Evolutionary conservation across 2,888 invertebrate genomes (phyloP).

Genomic region (Unio delphinus): DNA sequence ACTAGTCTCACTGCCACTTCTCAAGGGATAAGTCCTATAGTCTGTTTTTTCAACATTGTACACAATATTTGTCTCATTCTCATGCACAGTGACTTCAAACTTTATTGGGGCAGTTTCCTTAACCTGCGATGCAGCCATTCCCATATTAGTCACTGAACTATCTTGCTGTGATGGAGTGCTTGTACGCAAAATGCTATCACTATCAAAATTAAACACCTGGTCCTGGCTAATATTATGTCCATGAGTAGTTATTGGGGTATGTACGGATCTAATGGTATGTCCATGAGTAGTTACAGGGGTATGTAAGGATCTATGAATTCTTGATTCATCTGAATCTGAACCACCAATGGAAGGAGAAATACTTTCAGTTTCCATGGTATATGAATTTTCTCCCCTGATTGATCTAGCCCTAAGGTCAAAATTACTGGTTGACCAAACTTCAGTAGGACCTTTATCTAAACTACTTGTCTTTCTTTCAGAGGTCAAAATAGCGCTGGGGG

Average conservation of each 20-base stretch:
- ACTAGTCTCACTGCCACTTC: slow-evolving; percentile 30
- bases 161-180: no score
- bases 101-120: slow-evolving; percentile 31
- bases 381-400: slow-evolving; percentile 32
- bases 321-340: slow-evolving; percentile 29
- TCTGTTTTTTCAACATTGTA: slow-evolving; percentile 62
- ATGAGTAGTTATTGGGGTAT: slow-evolving; percentile 9
- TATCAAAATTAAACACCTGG: no score
- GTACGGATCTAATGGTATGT: slow-evolving; percentile 23
- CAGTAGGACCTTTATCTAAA: slow-evolving; percentile 30
- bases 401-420: slow-evolving; percentile 18
- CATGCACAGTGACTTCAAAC: slow-evolving; percentile 55
- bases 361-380: slow-evolving; percentile 43
- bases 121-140: slow-evolving; percentile 2
- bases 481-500: slow-evolving; percentile 21
- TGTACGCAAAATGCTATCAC: no score
- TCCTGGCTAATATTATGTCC: background rate
- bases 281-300: slow-evolving; percentile 9
- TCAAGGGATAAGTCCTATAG: slow-evolving; percentile 49
- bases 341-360: slow-evolving; percentile 28
- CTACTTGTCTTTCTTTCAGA: slow-evolving; percentile 26
- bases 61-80: slow-evolving; percentile 52
- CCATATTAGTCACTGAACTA: no score
- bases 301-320: slow-evolving; percentile 39
- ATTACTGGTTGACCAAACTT: slow-evolving; percentile 43